phyloP scores from a whole-genome alignment of 1,140 invertebrate species.

The Protaetia brevitarsis region DNA sequence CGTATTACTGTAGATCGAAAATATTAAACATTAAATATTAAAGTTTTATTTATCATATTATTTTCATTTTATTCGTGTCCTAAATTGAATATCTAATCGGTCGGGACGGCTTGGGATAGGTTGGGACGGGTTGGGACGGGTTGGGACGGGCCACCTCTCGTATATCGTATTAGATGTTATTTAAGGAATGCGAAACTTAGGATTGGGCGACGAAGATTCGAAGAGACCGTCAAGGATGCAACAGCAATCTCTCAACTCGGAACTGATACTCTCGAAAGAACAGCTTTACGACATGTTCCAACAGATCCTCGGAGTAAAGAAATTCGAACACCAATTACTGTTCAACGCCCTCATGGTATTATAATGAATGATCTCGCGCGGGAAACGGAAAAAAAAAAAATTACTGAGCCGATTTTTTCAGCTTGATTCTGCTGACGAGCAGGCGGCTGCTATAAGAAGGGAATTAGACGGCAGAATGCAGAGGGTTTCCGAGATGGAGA shows the following conservation, averaged over 20 bases:
- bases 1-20: no score
- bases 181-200: constrained; percentile 20
- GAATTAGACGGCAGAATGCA: constrained; percentile 97
- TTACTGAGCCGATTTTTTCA: constrained; percentile 46
- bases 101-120: no score
- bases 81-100: no score
- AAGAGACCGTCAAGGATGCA: constrained; percentile 81
- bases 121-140: no score
- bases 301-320: constrained; percentile 96
- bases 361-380: constrained; percentile 33
- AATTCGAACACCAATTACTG: constrained; percentile 99
- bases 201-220: constrained; percentile 76
- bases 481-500: constrained; percentile 94
- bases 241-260: constrained; percentile 85
- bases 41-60: no score
- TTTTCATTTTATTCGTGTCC: no score
- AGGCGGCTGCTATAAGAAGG: constrained; percentile 97
- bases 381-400: neutral
- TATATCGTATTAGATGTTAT: constrained; percentile 6
- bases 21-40: no score
- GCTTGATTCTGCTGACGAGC: constrained; percentile 98
- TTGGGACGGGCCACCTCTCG: no score
- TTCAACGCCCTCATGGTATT: constrained; percentile 95
- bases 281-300: constrained; percentile 99
- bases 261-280: constrained; percentile 91